Base-by-base conservation (phyloP, 1,140 invertebrate genomes). In the Leptopilina clavipes region DNA sequence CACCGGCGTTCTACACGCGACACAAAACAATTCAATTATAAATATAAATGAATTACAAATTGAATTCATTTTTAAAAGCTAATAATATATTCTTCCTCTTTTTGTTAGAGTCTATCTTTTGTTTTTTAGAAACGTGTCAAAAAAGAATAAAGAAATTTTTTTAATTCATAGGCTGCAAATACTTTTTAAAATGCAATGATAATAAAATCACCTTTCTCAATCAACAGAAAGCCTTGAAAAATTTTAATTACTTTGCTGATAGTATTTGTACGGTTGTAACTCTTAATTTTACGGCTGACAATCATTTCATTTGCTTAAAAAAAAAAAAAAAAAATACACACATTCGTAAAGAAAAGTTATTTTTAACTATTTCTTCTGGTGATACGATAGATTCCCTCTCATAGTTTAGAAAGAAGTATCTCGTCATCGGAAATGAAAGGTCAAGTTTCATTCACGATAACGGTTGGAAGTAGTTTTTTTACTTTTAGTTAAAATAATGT, bases 371-470 rank as follows among this genome's bases (percentile, higher is more conserved):
- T 65, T 65, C 52, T 19, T n/a, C 9, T 9, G 17, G 19, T n/a
- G 19, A 31, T 65, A 65, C 22, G 19, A 31, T 25, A 31, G 25
- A 31, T n/a, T 31, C 14, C 25, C 12, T n/a, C 22, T 40, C 37
- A 40, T 22, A 65, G 25, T 65, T 65, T 65, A 65, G 59, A 65
- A 40, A 40, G 59, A 65, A 65, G 14, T 22, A 31, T 37, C 59
- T 31, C 59, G 25, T 37, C 25, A 65, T 65, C 59, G 19, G 22
- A 65, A 65, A 65, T 65, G 59, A n/a, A 65, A 65, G 59, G 59
- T 65, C 59, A 65, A 65, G 59, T 65, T 65, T 65, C 59, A 65
- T 65, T 65, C 59, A 65, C 3, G 59, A 65, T 65, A 65, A 65
- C 59, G 25, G 7, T 14, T 12, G 12, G 6, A 22, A 31, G 1